Evolutionary conservation across 2,888 invertebrate species (phyloP).

Genomic region (Liodrosophila aerea): DNA sequence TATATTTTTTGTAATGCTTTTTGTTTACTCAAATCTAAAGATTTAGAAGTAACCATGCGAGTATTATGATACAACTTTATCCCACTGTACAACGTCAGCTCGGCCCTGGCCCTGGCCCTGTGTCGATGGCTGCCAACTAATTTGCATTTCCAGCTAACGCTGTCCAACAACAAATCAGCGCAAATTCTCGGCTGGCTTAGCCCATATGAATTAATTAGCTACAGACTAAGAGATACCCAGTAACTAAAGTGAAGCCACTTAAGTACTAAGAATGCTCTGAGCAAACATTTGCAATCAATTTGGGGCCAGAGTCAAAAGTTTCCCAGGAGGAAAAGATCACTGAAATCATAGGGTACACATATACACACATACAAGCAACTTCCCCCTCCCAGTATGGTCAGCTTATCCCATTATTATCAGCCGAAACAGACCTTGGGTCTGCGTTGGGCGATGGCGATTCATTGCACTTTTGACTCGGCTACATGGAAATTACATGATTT

Average conservation of each 20-base stretch:
- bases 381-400: not conserved
- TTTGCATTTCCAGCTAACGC: slow-evolving; percentile 58
- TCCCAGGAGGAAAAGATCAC: slow-evolving; percentile 54
- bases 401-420: slow-evolving; percentile 31
- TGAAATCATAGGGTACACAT: slow-evolving; percentile 48
- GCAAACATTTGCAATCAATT: slow-evolving; percentile 73
- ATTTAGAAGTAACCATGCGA: too few species aligned
- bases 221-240: slow-evolving; percentile 4
- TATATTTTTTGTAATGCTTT: too few species aligned
- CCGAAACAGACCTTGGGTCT: slow-evolving; percentile 29
- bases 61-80: too few species aligned
- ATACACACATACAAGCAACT: not conserved
- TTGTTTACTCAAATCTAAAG: too few species aligned
- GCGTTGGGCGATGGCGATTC: slow-evolving; percentile 51
- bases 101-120: slow-evolving; percentile 16
- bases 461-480: slow-evolving; percentile 74
- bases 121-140: slow-evolving; percentile 36
- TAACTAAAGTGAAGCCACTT: slow-evolving; percentile 4
- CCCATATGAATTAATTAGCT: slow-evolving; percentile 62
- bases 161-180: slow-evolving; percentile 55
- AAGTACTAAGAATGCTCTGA: slow-evolving; percentile 42
- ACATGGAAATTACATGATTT: slow-evolving; percentile 77
- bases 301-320: slow-evolving; percentile 36
- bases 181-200: not conserved
- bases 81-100: slow-evolving; percentile 15